phyloP scores from a whole-genome alignment of 2,797 vertebrate genomes.

The Petrocephalus sullivani region DNA sequence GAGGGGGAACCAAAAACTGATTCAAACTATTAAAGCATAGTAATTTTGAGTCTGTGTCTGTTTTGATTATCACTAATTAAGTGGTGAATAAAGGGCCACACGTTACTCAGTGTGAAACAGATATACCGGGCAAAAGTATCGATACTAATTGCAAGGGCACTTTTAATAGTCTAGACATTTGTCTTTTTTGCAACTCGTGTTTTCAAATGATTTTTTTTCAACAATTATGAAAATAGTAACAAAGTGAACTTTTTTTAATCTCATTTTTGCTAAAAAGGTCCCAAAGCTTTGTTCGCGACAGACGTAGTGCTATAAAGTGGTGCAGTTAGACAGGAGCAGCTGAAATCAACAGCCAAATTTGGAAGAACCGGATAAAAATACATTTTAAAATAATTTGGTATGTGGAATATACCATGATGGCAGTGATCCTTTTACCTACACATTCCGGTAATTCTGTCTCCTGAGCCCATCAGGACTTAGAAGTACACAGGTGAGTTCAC shows the following conservation, averaged over 20 bases:
- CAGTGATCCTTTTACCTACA: too few relatives aligned
- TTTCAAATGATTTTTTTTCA: background rate
- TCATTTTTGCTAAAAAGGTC: background rate
- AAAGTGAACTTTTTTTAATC: background rate
- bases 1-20: background rate
- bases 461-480: background rate
- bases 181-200: background rate
- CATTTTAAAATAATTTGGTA: background rate
- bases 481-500: background rate
- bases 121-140: background rate
- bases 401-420: too few relatives aligned
- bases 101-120: background rate
- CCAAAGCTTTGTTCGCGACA: background rate
- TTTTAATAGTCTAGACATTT: background rate
- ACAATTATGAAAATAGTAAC: background rate
- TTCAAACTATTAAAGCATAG: background rate
- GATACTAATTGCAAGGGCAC: background rate
- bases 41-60: background rate
- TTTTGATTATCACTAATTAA: background rate
- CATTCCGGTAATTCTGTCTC: background rate
- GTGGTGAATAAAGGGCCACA: background rate
- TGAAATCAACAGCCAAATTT: background rate
- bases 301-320: background rate
- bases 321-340: background rate
- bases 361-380: background rate